phyloP scores from a whole-genome alignment of 2,888 invertebrate genomes.

The Saturnia pavonia region DNA sequence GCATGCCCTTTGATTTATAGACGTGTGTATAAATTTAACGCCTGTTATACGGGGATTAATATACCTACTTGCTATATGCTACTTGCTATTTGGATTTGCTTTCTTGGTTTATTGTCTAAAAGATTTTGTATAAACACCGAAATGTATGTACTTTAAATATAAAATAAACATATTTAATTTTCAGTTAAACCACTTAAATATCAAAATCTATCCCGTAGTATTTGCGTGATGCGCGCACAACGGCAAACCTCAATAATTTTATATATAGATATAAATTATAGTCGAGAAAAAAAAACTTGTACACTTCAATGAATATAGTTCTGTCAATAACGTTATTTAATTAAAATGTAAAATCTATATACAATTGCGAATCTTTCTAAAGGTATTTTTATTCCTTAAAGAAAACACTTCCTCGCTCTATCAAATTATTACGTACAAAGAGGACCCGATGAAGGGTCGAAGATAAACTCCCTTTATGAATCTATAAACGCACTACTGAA shows the following conservation, averaged over 20 bases:
- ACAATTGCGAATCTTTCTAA: neutral
- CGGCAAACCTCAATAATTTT: too few relatives aligned
- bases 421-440: constrained; percentile 24
- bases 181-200: neutral
- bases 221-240: too few relatives aligned
- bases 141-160: neutral
- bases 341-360: neutral
- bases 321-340: neutral
- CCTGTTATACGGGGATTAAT: neutral
- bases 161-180: neutral
- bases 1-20: constrained; percentile 27
- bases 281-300: neutral
- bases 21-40: constrained; percentile 18
- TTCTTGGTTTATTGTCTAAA: neutral
- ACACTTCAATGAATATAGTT: neutral
- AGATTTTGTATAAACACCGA: neutral
- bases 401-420: constrained; percentile 16
- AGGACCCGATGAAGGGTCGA: constrained; percentile 30
- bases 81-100: neutral
- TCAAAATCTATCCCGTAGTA: too few relatives aligned
- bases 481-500: constrained; percentile 43
- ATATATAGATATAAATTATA: too few relatives aligned
- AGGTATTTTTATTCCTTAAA: constrained; percentile 6
- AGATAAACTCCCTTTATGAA: constrained; percentile 44
- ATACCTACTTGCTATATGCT: neutral